A percentile compares a stretch with the other conserved stretches of the same genome.
phyloP scores from a whole-genome alignment of 1,140 invertebrate species.

The Drosophila pandora region DNA sequence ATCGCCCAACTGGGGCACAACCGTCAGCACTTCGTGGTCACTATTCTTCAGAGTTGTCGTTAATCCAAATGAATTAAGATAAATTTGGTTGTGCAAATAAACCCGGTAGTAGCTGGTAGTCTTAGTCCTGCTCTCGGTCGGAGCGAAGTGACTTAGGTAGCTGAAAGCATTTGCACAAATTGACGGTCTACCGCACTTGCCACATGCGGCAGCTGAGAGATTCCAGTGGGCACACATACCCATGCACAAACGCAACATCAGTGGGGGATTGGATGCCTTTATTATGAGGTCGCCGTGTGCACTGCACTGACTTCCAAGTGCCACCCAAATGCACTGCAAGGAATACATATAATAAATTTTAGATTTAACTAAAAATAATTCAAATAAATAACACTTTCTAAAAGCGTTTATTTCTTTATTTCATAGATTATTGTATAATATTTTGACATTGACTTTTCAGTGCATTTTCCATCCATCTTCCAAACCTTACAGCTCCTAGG shows the following conservation, averaged over 20 bases:
- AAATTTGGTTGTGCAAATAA: slow-evolving; percentile 68
- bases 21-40: slow-evolving; percentile 6
- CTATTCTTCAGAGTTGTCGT: slow-evolving; percentile 22
- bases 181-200: slow-evolving; percentile 74
- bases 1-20: background rate
- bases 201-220: slow-evolving; percentile 73
- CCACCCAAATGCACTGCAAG: slow-evolving; percentile 1
- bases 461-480: background rate
- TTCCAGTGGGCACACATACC: slow-evolving; percentile 27
- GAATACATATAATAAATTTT: background rate
- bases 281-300: slow-evolving; percentile 60
- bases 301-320: slow-evolving; percentile 49
- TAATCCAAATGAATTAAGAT: slow-evolving; percentile 67
- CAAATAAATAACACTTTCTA: too few relatives aligned
- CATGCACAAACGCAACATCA: slow-evolving; percentile 25
- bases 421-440: too few relatives aligned
- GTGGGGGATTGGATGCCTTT: slow-evolving; percentile 42
- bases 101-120: slow-evolving; percentile 1
- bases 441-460: background rate
- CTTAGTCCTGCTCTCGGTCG: background rate
- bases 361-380: too few relatives aligned
- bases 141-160: slow-evolving; percentile 45
- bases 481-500: slow-evolving; percentile 4
- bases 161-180: slow-evolving; percentile 76
- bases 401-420: too few relatives aligned